These are phyloP conservation scores for Vesta saturnalis DNA, from an alignment of 2,888 invertebrate species.

Conservation along the genomic window DNA sequence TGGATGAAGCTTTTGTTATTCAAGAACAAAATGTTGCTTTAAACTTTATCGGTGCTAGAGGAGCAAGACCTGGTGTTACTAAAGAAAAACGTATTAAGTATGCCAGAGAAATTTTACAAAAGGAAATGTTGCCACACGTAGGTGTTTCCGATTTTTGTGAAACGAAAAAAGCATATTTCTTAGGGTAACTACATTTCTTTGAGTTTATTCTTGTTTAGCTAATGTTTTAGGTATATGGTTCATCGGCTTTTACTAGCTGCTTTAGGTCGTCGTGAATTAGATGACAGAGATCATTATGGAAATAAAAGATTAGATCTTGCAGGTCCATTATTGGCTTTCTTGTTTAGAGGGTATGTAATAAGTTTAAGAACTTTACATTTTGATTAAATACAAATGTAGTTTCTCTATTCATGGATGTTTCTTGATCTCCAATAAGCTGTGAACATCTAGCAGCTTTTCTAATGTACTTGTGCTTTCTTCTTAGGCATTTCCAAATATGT, in stretches of 20 bases:
- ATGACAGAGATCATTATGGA: slow-evolving; percentile 99
- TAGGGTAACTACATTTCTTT: slow-evolving; percentile 68
- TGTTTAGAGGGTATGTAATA: slow-evolving; percentile 83
- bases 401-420: too few relatives aligned
- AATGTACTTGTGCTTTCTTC: too few relatives aligned
- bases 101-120: slow-evolving; percentile 98
- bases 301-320: slow-evolving; percentile 98
- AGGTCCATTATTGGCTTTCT: slow-evolving; percentile 94
- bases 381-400: too few relatives aligned
- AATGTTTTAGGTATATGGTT: slow-evolving; percentile 86
- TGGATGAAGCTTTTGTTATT: slow-evolving; percentile 99
- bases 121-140: slow-evolving; percentile 99
- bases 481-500: too few relatives aligned
- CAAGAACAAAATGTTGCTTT: slow-evolving; percentile 99
- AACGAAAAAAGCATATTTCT: slow-evolving; percentile 98
- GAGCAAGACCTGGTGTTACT: slow-evolving; percentile 97
- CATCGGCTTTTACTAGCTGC: slow-evolving; percentile 94
- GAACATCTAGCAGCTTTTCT: too few relatives aligned
- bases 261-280: slow-evolving; percentile 94
- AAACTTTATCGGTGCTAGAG: slow-evolving; percentile 98
- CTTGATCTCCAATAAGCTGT: too few relatives aligned
- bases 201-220: background rate
- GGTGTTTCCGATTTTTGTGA: slow-evolving; percentile 99
- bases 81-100: slow-evolving; percentile 99
- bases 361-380: background rate